phyloP scores from a whole-genome alignment of 2,888 invertebrate species.

The Polymixis lichenea region DNA sequence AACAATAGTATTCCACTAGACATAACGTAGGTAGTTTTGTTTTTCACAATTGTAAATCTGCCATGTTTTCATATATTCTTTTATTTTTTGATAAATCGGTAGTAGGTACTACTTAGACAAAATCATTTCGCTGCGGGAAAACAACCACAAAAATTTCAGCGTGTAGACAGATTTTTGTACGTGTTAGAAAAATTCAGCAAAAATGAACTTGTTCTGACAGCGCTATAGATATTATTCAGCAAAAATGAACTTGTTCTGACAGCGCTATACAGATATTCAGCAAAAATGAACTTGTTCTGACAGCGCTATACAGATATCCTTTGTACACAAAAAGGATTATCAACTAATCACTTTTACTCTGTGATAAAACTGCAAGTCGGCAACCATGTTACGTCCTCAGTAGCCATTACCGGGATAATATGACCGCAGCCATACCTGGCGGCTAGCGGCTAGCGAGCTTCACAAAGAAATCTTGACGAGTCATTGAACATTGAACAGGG shows the following conservation, averaged over 20 bases:
- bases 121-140: too few species aligned
- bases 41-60: too few species aligned
- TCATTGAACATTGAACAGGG: slow-evolving; percentile 36
- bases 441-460: slow-evolving; percentile 24
- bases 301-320: too few species aligned
- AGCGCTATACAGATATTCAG: neutral
- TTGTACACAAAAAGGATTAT: neutral
- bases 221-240: too few species aligned
- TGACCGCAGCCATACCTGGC: slow-evolving; percentile 5
- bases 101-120: too few species aligned
- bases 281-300: neutral
- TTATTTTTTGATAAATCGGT: too few species aligned
- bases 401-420: neutral
- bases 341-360: neutral
- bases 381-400: neutral
- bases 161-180: neutral
- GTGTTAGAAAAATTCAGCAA: neutral
- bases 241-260: too few species aligned
- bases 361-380: neutral
- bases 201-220: too few species aligned
- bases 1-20: too few species aligned
- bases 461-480: slow-evolving; percentile 23
- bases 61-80: too few species aligned
- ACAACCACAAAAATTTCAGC: too few species aligned
- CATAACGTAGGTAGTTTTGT: too few species aligned